Base-by-base conservation (phyloP, 1,140 invertebrate genomes). In the Oryctes rhinoceros region DNA sequence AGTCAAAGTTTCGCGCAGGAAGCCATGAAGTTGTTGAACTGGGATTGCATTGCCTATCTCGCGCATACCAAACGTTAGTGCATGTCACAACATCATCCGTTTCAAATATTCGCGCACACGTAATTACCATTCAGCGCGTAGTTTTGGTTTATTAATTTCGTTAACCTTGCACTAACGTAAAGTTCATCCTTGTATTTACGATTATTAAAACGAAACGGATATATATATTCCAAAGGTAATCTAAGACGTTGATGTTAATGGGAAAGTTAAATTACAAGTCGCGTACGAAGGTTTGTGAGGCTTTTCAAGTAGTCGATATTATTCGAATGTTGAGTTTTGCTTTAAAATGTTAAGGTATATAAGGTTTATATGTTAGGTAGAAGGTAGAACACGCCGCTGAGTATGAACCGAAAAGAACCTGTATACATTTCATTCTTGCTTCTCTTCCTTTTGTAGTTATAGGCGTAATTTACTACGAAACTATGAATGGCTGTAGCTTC, bases 31-130 rank as follows among this genome's bases (percentile, higher is more conserved):
- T n/a, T 59, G 15, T n/a, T 59, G 15, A 59, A 59, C 15, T 59
- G 15, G 18, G 53, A 59, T 18, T 59, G 53, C 18, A 59, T 59
- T 59, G 53, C n/a, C 18, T 13, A 59, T 59, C 53, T 7, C 15
- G 53, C 53, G 53, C 53, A 59, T 59, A 59, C 49, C 49, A 1
- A 53, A 6, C 53, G 4, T 18, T 59, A 18, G 13, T 18, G 53
- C 15, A 59, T 59, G 53, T 59, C 53, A 59, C 53, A 59, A 59
- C 15, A 59, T 59, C 53, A 59, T 59, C 53, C 18, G 53, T 59
- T 59, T 59, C 53, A 44, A 10, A 44, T n/a, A 18, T 59, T 7
- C n/a, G n/a, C 53, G 53, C 3, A 18, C 18, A 59, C 6, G 15
- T 59, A 18, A 59, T n/a, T 59, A 59, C 6, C 18, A 59, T 59